Percentiles rank a stretch among this genome's conserved stretches.
Conservation (phyloP, 2,888 invertebrate species). For the Stramonita haemastoma region DNA sequence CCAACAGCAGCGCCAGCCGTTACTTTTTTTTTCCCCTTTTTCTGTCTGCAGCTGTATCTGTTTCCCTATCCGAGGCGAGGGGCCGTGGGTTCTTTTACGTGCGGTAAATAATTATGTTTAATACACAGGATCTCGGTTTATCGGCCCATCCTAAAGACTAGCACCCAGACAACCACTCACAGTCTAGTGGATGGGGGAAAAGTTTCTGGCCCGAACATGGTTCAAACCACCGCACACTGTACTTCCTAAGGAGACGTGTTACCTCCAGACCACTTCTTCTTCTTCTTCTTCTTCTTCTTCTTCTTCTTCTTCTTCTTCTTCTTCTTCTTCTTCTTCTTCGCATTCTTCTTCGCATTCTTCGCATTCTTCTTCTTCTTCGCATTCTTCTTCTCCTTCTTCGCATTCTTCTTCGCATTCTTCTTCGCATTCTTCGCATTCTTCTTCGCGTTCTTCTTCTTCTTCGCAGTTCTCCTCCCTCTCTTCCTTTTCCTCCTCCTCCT, state of each 20-base stretch:
- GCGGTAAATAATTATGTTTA: too few species aligned
- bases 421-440: neutral
- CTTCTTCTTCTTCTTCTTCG: slow-evolving; percentile 31
- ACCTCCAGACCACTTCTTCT: neutral
- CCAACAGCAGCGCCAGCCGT: too few species aligned
- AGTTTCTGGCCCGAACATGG: too few species aligned
- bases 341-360: slow-evolving; percentile 29
- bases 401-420: neutral
- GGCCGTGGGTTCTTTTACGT: too few species aligned
- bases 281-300: neutral
- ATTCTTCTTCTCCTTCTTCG: slow-evolving; percentile 1
- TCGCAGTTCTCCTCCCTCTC: neutral
- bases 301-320: slow-evolving; percentile 13
- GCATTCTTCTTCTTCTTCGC: neutral
- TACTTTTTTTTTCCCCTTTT: too few species aligned
- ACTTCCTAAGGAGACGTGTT: slow-evolving; percentile 80
- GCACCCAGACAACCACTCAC: too few species aligned
- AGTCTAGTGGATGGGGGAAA: too few species aligned
- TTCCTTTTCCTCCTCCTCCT: neutral
- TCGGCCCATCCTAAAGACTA: too few species aligned
- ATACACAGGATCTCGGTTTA: too few species aligned
- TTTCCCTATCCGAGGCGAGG: too few species aligned
- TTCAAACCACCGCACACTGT: too few species aligned
- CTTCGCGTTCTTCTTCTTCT: slow-evolving; percentile 18
- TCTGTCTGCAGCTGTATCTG: too few species aligned